Percentiles rank a stretch among this genome's conserved stretches.
Evolutionary conservation across 1,140 invertebrate genomes (phyloP).

Genomic region (Zaprionus africanus): DNA sequence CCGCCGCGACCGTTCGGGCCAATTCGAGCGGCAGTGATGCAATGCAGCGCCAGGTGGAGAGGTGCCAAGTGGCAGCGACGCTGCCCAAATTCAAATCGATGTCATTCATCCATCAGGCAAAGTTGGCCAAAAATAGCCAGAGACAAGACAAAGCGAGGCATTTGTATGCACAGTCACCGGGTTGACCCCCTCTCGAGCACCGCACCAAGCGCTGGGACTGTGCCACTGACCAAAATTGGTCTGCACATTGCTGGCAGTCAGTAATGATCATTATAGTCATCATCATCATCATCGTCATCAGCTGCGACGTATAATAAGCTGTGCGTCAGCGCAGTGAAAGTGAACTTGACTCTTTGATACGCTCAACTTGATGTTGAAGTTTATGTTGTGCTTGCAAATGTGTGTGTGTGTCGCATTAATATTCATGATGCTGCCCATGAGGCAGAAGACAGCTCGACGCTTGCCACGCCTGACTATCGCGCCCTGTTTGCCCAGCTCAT

Average conservation of each 20-base stretch:
- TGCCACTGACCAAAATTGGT: conserved; percentile 77
- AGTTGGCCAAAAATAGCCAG: conserved; percentile 54
- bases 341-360: conserved; percentile 74
- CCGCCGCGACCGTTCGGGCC: conserved; percentile 8
- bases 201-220: conserved; percentile 26
- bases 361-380: conserved; percentile 43
- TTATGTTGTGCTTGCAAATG: conserved; percentile 7
- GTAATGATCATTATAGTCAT: conserved; percentile 13
- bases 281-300: not conserved
- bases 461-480: conserved; percentile 6
- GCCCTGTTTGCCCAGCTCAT: conserved; percentile 66
- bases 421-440: conserved; percentile 74
- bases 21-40: conserved; percentile 45
- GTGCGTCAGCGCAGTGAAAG: conserved; percentile 76
- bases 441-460: conserved; percentile 49
- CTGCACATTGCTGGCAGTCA: conserved; percentile 27
- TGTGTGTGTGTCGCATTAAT: conserved; percentile 59
- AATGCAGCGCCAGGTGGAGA: conserved; percentile 35
- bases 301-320: conserved; percentile 13
- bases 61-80: conserved; percentile 26
- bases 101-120: conserved; percentile 69
- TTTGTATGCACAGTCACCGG: conserved; percentile 65
- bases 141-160: conserved; percentile 48
- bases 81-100: conserved; percentile 44
- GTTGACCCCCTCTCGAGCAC: conserved; percentile 15